Conservation (phyloP, 1,140 invertebrate genomes). For the Sitophilus oryzae region DNA sequence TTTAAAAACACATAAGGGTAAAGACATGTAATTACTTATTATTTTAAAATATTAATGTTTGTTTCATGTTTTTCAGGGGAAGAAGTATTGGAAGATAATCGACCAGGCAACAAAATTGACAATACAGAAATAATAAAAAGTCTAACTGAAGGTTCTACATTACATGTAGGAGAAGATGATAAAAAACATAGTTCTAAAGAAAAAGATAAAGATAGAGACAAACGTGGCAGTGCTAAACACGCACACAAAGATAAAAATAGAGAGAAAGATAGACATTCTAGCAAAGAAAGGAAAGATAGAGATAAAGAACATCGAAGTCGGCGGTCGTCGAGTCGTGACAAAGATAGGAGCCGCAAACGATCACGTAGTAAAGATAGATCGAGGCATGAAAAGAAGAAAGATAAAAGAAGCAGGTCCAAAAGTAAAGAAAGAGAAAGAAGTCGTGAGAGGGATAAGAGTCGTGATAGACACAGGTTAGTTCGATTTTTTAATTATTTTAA, state of each 20-base stretch:
- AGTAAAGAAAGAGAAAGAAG: conserved; percentile 24
- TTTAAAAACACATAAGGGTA: conserved; percentile 91
- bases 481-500: background rate
- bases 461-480: conserved; percentile 21
- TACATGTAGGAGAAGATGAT: conserved; percentile 27
- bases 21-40: conserved; percentile 52
- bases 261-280: conserved; percentile 36
- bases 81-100: conserved; percentile 41
- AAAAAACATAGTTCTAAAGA: conserved; percentile 23
- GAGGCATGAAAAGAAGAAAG: conserved; percentile 27
- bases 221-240: conserved; percentile 36
- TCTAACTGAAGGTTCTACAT: conserved; percentile 30
- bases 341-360: conserved; percentile 28
- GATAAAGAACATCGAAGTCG: conserved; percentile 20
- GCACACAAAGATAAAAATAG: conserved; percentile 38
- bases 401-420: conserved; percentile 28
- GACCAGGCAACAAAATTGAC: conserved; percentile 32
- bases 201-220: conserved; percentile 37
- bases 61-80: conserved; percentile 31
- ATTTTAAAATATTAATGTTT: background rate
- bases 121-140: conserved; percentile 39
- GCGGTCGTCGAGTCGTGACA: conserved; percentile 32
- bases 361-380: conserved; percentile 32
- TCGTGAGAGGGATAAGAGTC: conserved; percentile 3
- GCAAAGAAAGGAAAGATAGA: conserved; percentile 35